These are phyloP conservation scores for Corbicula japonica DNA, from an alignment of 2,888 invertebrate genomes.

Conservation along the genomic window DNA sequence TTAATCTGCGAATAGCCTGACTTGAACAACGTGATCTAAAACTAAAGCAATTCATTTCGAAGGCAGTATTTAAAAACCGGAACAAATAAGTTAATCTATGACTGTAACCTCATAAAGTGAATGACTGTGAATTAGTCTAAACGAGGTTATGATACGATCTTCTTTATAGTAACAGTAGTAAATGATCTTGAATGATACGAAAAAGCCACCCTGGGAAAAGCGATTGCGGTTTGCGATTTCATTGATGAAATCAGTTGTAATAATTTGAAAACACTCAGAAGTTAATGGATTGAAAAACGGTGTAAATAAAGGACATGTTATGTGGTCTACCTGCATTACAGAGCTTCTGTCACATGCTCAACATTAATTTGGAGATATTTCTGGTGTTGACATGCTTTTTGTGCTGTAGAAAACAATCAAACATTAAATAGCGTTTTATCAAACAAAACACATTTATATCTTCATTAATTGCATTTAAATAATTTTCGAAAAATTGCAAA, in stretches of 20 bases:
- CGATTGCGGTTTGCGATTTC: conserved; percentile 37
- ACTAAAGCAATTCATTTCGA: too few relatives aligned
- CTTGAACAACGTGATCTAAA: too few relatives aligned
- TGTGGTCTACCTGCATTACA: too few relatives aligned
- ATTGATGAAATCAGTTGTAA: conserved; percentile 28
- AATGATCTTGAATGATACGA: conserved; percentile 22
- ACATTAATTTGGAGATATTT: too few relatives aligned
- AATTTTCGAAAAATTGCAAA: too few relatives aligned
- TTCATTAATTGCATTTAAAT: too few relatives aligned
- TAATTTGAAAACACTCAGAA: conserved; percentile 20
- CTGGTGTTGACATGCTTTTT: too few relatives aligned
- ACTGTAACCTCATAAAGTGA: conserved; percentile 15
- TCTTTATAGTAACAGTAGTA: conserved; percentile 22
- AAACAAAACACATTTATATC: too few relatives aligned
- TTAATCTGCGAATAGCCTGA: too few relatives aligned
- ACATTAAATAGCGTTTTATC: too few relatives aligned
- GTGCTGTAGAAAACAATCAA: too few relatives aligned
- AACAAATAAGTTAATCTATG: not conserved
- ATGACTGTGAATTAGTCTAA: conserved; percentile 27
- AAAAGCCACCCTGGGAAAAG: conserved; percentile 31
- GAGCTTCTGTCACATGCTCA: too few relatives aligned
- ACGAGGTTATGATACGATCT: conserved; percentile 13
- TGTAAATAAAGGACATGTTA: conserved; percentile 22
- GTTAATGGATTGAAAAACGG: conserved; percentile 25
- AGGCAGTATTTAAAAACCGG: not conserved